Evolutionary conservation across 1,140 invertebrate genomes (phyloP), one percentile per base, ranked within the genome.

Genomic region (Aradophagus sp.): DNA sequence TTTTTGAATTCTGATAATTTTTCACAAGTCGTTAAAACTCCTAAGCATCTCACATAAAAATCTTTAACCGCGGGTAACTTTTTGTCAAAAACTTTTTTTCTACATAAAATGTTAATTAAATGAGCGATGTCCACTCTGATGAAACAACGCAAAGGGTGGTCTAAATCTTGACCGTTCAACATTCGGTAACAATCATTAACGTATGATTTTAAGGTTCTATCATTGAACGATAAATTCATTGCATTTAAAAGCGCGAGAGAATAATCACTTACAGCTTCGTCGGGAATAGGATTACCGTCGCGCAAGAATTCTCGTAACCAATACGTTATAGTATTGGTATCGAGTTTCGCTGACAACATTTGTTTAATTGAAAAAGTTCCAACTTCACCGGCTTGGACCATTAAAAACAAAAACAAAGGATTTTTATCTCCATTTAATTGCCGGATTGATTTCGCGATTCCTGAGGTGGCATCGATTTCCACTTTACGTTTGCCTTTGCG

Each of bases 111-210:
- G 38, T 75, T 58, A 13, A 75, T 73, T 8, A 75, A 31, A 39
- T 73, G 69, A 1, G 68, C 69, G 6, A 72, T 69, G 44, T 75
- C 73, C 2, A 68, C 48, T 1, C 58, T 31, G 3, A 75, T 23
- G 27, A 56, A 27, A 15, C 55, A 61, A 1, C 5, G 10, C 11
- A 44, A 2, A 2, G 38, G 8, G 19, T 44, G 11, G 11, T 41
- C 27, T 10, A 62, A 15, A 13, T 50, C 29, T 8, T 19, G 4
- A 2, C 38, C 14, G 1, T 5, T n/a, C 5, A 55, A 2, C 11
- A n/a, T 23, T 5, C 10, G 10, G 7, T 17, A 38, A 14, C 35
- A 38, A 19, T 17, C 35, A 3, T 14, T 6, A 7, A 36, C 11
- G 13, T 50, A 50, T 8, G 32, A 0, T 7, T 39, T 41, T 13